Base-by-base conservation (phyloP, 2,888 invertebrate genomes). In the Brachypterus glaber region DNA sequence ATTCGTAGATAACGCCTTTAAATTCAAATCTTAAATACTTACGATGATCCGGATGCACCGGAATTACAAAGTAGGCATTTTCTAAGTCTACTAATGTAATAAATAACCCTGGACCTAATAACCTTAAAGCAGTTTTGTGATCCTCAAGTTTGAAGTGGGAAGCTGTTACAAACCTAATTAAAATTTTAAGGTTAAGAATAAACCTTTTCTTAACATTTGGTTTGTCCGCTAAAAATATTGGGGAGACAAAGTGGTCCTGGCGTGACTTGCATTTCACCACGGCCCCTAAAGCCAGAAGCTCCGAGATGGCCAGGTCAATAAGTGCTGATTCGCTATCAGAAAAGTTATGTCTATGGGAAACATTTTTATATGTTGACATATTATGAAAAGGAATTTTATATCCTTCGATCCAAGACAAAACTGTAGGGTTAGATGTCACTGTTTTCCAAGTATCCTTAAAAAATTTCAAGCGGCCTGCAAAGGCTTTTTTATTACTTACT, bases 111-210 rank as follows among this genome's bases (percentile, higher is more conserved):
- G n/a, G n/a, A n/a, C n/a, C n/a, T n/a, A n/a, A n/a, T n/a, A n/a
- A n/a, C n/a, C n/a, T n/a, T n/a, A n/a, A n/a, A n/a, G n/a, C n/a
- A n/a, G n/a, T n/a, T n/a, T n/a, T n/a, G n/a, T n/a, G n/a, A 18
- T 35, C 35, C 12, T 36, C 36, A 2, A 36, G 3, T 17, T 36
- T 36, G 17, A 36, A 36, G 17, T 36, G 36, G 2, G 36, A 21
- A 1, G 21, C 17, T 5, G 13, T 14, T 9, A 36, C 29, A 30
- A 13, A 36, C 12, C 13, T 9, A 21, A 29, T 35, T 29, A 35
- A 13, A 3, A 29, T 35, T 16, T 35, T 27, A n/a, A n/a, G n/a
- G n/a, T n/a, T n/a, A n/a, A n/a, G n/a, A n/a, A n/a, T n/a, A n/a
- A n/a, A n/a, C n/a, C 36, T 13, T 16, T 36, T 13, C 14, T 30